phyloP scores from a whole-genome alignment of 92 coral and sea anemone genomes.

The Zoanthus solanderi region DNA sequence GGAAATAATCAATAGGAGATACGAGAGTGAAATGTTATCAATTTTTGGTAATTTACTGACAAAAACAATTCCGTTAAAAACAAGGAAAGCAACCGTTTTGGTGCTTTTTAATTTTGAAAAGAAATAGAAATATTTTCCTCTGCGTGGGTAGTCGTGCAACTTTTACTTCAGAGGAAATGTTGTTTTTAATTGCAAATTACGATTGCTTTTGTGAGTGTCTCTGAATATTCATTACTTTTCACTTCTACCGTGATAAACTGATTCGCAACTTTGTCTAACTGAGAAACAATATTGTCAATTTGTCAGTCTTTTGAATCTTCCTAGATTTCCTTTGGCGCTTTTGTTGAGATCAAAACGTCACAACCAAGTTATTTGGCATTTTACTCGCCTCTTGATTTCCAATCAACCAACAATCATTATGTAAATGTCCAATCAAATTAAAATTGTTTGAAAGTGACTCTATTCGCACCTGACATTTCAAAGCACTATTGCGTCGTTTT shows the following conservation, averaged over 20 bases:
- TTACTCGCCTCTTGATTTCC: slow-evolving; percentile 1
- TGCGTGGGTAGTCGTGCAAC: slow-evolving; percentile 9
- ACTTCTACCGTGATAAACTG: background rate
- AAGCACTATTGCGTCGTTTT: background rate
- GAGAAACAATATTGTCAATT: background rate
- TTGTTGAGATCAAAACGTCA: slow-evolving; percentile 1
- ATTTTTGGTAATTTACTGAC: background rate
- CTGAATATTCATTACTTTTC: slow-evolving; percentile 27
- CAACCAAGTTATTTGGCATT: slow-evolving; percentile 3
- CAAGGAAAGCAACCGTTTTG: background rate
- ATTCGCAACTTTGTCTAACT: slow-evolving; percentile 22
- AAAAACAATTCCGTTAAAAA: background rate
- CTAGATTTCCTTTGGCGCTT: background rate
- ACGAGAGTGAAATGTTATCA: background rate
- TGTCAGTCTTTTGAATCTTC: slow-evolving; percentile 8
- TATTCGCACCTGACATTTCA: slow-evolving; percentile 20
- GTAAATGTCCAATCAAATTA: slow-evolving; percentile 48
- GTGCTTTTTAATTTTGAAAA: background rate
- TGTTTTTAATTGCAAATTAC: slow-evolving; percentile 31
- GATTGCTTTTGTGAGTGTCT: background rate
- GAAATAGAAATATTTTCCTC: background rate
- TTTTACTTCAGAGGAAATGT: background rate
- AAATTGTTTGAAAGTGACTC: slow-evolving; percentile 35
- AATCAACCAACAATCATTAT: slow-evolving; percentile 49
- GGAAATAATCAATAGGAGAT: background rate